Evolutionary conservation across 2,113 vertebrate genomes (phyloP), one percentile per base, ranked within the genome.

Genomic region (Arizona elegans): DNA sequence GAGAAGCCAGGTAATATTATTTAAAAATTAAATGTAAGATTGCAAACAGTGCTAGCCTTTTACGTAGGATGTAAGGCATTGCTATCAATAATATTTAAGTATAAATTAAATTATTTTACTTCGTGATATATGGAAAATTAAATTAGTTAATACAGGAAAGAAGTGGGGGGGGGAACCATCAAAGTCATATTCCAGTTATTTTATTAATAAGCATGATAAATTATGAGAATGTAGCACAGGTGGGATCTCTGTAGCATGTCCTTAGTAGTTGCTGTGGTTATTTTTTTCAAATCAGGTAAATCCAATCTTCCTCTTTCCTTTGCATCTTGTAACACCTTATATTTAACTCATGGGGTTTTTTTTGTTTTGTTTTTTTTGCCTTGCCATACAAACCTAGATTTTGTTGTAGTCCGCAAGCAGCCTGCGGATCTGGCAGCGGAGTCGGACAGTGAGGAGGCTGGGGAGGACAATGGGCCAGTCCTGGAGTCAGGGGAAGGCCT

Each of bases 21-120:
- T 15, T 11, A 86, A 50, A 95, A 15, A 93, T 94, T 91, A 95
- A 93, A 89, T 92, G 43, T 92, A 75, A 92, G 17, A 92, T 91
- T 94, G 75, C 13, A 75, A 95, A 47, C 54, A 23, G 43, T 70
- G 93, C 38, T 90, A 62, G 59, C 33, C 17, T 6, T 81, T 52
- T 53, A 29, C 65, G 53, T 24, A 26, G 11, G 7, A 53, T 70
- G 89, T 55, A 86, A 89, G 93, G 9, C 0, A 10, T 33, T 89
- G 9, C 26, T 56, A 55, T 6, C 11, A 1, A 7, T 87, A 43
- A 81, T 93, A 52, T 91, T 4, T 94, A 93, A 65, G 50, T 26
- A 33, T 94, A 50, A 95, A 96, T 93, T 94, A 89, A 92, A 19
- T 11, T 0, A 12, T n/a, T 52, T 10, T 70, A 95, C 93, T 58